Conservation (phyloP, 2,888 invertebrate species). For the Tipula vernalis region DNA sequence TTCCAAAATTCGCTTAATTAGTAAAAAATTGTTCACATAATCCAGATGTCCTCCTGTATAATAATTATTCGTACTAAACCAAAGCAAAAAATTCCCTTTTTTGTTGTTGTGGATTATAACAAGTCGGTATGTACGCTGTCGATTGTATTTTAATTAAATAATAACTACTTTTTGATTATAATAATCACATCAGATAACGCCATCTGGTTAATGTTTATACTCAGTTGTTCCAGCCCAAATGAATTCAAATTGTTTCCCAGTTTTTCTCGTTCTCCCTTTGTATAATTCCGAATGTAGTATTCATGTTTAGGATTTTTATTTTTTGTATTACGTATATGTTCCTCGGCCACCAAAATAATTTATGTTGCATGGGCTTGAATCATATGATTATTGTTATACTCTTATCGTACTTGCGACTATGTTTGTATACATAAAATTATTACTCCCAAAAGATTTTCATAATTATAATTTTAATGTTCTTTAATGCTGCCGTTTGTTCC, state of each 20-base stretch:
- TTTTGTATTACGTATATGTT: not conserved
- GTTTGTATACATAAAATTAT: not conserved
- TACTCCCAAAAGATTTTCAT: not conserved
- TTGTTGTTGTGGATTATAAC: too few species aligned
- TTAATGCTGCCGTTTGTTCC: not conserved
- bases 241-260: not conserved
- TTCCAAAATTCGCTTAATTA: not conserved
- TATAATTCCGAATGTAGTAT: not conserved
- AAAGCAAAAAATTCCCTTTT: not conserved
- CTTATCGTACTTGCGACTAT: not conserved
- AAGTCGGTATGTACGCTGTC: not conserved
- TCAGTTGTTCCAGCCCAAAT: not conserved
- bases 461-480: not conserved
- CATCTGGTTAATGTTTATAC: not conserved
- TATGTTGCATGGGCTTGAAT: not conserved
- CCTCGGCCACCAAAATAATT: not conserved
- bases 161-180: not conserved
- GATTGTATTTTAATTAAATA: not conserved
- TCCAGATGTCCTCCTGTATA: not conserved
- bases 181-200: not conserved
- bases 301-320: not conserved
- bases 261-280: not conserved
- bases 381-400: not conserved
- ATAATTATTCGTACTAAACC: not conserved
- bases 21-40: not conserved